phyloP scores from a whole-genome alignment of 2,113 vertebrate species.

The Ifrita kowaldi region DNA sequence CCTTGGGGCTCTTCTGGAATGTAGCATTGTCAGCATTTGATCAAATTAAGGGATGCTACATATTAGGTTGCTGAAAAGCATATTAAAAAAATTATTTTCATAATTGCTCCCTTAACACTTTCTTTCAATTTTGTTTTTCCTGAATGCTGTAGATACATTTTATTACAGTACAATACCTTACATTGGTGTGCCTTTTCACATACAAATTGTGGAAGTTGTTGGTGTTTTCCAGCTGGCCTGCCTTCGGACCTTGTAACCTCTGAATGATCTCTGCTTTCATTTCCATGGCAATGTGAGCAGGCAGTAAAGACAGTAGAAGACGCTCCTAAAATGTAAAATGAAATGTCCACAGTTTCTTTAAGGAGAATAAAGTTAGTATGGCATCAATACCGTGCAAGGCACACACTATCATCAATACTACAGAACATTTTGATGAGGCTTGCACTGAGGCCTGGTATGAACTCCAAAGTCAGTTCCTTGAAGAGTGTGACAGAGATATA shows the following conservation, averaged over 20 bases:
- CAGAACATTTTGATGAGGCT: background rate
- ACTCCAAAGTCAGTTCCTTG: background rate
- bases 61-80: background rate
- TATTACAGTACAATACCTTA: constrained; percentile 75
- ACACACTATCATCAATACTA: background rate
- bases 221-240: constrained; percentile 93
- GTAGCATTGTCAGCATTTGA: background rate
- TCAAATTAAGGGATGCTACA: background rate
- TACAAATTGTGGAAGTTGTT: constrained; percentile 99
- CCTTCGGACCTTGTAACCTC: constrained; percentile 92
- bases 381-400: background rate
- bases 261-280: constrained; percentile 99
- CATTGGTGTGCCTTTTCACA: constrained; percentile 94
- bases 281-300: constrained; percentile 94
- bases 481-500: background rate
- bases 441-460: background rate
- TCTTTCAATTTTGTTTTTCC: background rate
- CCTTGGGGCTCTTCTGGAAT: background rate
- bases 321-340: constrained; percentile 80
- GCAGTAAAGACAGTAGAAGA: constrained; percentile 90
- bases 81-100: background rate
- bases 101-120: background rate
- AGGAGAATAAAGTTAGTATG: background rate
- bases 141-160: background rate
- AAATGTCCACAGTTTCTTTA: background rate